Evolutionary conservation across 2,113 vertebrate genomes (phyloP).

Genomic region (Sceloporus undulatus): DNA sequence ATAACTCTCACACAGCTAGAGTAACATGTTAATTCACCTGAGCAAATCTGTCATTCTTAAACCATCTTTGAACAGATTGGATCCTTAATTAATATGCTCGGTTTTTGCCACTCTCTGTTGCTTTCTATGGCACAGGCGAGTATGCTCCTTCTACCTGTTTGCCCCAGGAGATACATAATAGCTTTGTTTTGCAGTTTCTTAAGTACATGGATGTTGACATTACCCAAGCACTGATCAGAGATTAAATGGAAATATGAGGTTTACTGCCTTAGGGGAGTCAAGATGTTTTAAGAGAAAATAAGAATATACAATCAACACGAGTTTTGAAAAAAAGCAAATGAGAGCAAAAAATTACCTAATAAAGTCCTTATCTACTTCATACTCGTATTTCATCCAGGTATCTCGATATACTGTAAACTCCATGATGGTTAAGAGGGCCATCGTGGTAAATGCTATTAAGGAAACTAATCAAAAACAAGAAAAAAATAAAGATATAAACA

Average conservation of each 20-base stretch:
- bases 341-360: constrained; percentile 83
- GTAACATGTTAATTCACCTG: neutral
- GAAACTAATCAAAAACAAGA: constrained; percentile 86
- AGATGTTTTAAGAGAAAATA: neutral
- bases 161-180: constrained; percentile 3
- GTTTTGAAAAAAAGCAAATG: constrained; percentile 39
- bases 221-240: neutral
- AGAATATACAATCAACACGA: neutral
- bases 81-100: neutral
- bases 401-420: constrained; percentile 96
- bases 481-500: neutral
- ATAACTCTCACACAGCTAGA: neutral
- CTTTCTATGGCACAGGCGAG: neutral
- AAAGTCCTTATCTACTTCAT: constrained; percentile 98
- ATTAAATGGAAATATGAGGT: neutral
- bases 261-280: neutral
- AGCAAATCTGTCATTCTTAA: neutral
- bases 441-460: constrained; percentile 91
- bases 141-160: neutral
- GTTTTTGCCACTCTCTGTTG: neutral
- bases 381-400: constrained; percentile 98
- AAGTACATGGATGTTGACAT: neutral
- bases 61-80: neutral
- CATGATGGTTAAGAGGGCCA: constrained; percentile 92
- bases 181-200: constrained; percentile 19